These are phyloP conservation scores for Gobiocypris rarus DNA, from an alignment of 2,113 vertebrate genomes.

Conservation along the genomic window DNA sequence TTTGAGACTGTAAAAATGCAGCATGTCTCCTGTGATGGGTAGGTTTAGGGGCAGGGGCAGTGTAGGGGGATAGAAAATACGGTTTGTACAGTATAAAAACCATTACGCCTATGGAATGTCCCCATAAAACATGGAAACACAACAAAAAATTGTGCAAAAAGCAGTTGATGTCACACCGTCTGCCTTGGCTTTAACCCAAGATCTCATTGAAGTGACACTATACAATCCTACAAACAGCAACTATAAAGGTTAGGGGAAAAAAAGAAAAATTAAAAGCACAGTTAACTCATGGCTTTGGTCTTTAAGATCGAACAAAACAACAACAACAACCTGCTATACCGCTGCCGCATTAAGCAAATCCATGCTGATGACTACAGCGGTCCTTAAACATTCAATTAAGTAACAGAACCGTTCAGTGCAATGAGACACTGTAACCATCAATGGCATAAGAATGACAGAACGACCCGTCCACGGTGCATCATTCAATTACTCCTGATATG, in stretches of 20 bases:
- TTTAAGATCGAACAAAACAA: background rate
- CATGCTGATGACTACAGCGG: background rate
- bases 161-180: background rate
- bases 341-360: slow-evolving; percentile 64
- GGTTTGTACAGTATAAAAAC: too few species aligned
- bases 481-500: slow-evolving; percentile 33
- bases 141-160: too few species aligned
- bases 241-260: background rate
- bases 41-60: too few species aligned
- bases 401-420: background rate
- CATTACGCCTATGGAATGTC: too few species aligned
- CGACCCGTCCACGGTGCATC: background rate
- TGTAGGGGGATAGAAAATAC: too few species aligned
- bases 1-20: too few species aligned
- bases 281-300: background rate
- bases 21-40: too few species aligned
- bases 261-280: background rate
- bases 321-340: background rate
- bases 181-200: background rate
- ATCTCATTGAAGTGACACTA: background rate
- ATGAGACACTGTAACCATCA: slow-evolving; percentile 9
- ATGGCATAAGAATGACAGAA: background rate
- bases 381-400: slow-evolving; percentile 29
- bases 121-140: too few species aligned
- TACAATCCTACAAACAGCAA: background rate